Percentiles rank a stretch among this genome's conserved stretches.
Conservation (phyloP, 1,140 invertebrate species). For the Tetramorium parvispinum region DNA sequence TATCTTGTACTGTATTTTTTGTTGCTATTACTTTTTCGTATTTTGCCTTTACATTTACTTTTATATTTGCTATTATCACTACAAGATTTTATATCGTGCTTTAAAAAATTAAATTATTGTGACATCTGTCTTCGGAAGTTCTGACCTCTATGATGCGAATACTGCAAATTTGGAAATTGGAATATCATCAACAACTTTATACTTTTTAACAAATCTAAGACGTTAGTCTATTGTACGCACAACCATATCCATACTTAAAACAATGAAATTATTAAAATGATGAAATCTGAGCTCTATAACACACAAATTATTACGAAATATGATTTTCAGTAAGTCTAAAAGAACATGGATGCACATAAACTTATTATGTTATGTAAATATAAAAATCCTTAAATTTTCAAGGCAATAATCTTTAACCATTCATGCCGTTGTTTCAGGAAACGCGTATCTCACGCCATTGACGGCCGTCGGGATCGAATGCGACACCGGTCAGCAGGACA, state of each 20-base stretch:
- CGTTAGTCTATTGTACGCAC: background rate
- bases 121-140: background rate
- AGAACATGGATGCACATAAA: background rate
- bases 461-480: conserved; percentile 90
- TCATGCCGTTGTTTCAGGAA: conserved; percentile 72
- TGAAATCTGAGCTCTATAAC: background rate
- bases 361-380: background rate
- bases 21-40: background rate
- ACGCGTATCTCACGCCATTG: conserved; percentile 87
- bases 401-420: background rate
- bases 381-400: background rate
- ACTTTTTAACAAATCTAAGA: background rate
- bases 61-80: background rate
- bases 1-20: background rate
- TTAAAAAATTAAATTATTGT: background rate
- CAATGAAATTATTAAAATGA: background rate
- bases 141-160: background rate
- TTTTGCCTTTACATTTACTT: background rate
- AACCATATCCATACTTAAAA: background rate
- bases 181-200: too few species aligned
- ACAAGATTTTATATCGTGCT: background rate
- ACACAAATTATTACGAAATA: background rate
- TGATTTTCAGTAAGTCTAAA: background rate
- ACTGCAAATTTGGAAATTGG: too few species aligned
- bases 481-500: conserved; percentile 89